A percentile compares a stretch with the other conserved stretches of the same genome.
phyloP scores from a whole-genome alignment of 1,140 invertebrate genomes.

The Dinoponera quadriceps region DNA sequence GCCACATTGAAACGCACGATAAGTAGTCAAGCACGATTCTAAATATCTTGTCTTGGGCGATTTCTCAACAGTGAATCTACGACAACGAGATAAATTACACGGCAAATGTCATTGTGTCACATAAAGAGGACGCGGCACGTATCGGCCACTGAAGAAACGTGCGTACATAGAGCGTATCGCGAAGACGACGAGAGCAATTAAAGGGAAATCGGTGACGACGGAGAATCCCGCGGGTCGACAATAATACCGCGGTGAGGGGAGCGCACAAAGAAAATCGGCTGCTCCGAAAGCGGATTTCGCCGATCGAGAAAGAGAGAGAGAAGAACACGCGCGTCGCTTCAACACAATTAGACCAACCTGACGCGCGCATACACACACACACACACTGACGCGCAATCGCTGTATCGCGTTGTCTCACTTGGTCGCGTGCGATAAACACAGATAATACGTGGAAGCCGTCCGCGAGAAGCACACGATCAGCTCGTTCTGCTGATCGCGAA shows the following conservation, averaged over 20 bases:
- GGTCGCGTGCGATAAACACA: no score
- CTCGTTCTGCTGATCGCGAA: slow-evolving; percentile 24
- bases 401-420: background rate
- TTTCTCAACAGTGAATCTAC: background rate
- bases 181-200: background rate
- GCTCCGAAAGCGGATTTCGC: background rate
- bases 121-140: no score
- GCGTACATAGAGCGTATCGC: background rate
- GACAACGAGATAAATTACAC: background rate
- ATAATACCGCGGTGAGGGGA: background rate
- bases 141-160: background rate
- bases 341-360: background rate
- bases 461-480: background rate
- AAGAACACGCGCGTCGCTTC: background rate
- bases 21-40: no score
- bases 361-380: background rate
- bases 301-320: background rate
- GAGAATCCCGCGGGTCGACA: background rate
- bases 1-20: no score
- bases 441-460: no score
- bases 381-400: background rate
- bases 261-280: background rate
- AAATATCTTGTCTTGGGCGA: no score
- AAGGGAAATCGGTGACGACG: slow-evolving; percentile 18
- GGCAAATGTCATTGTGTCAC: background rate